Conservation (phyloP, 2,888 invertebrate species). For the Hydrotaea diabolus region DNA sequence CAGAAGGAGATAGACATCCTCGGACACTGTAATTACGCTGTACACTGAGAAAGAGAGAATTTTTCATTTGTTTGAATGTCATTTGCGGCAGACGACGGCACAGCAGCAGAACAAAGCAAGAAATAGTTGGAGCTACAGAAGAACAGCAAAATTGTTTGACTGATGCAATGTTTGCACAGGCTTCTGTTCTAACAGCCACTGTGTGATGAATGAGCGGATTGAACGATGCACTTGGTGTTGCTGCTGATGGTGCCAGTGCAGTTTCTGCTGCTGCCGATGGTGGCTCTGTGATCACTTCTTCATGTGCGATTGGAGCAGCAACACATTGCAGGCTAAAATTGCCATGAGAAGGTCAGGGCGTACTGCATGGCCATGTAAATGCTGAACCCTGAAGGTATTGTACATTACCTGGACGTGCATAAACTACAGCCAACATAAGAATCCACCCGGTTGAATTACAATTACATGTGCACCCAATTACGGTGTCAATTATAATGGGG, state of each 20-base stretch:
- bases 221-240: not conserved
- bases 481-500: slow-evolving; percentile 36
- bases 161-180: slow-evolving; percentile 65
- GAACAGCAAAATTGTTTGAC: not conserved
- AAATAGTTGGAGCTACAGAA: not conserved
- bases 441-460: no score
- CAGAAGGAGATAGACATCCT: not conserved
- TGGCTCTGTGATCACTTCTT: slow-evolving; percentile 23
- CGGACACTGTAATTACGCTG: slow-evolving; percentile 20
- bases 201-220: slow-evolving; percentile 42
- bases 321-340: not conserved
- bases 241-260: not conserved
- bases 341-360: slow-evolving; percentile 53
- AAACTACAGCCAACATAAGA: no score
- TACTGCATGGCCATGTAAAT: slow-evolving; percentile 10
- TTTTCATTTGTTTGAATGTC: slow-evolving; percentile 33
- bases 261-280: not conserved
- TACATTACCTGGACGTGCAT: not conserved
- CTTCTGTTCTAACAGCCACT: slow-evolving; percentile 67
- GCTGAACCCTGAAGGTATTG: slow-evolving; percentile 29
- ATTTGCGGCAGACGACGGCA: slow-evolving; percentile 3
- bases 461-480: slow-evolving; percentile 37
- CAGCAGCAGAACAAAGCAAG: not conserved
- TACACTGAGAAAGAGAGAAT: not conserved
- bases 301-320: slow-evolving; percentile 43